Percentiles rank a stretch among this genome's conserved stretches.
Conservation (phyloP, 2,888 invertebrate species). For the Acanthococcus lagerstroemiae region DNA sequence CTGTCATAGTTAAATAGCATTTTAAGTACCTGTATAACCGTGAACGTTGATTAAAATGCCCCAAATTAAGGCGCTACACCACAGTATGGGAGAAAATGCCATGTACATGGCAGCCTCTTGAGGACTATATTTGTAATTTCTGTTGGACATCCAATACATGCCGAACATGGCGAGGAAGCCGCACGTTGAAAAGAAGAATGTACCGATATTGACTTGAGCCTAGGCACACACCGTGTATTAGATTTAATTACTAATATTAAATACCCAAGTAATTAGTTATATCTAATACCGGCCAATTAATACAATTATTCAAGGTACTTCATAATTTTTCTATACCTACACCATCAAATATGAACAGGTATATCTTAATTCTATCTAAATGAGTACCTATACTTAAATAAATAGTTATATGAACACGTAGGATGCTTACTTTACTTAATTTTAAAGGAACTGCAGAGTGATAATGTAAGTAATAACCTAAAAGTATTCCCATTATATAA, state of each 20-base stretch:
- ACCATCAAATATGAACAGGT: too few species aligned
- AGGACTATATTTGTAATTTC: slow-evolving; percentile 46
- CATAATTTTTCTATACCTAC: too few species aligned
- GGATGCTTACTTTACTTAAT: slow-evolving; percentile 43
- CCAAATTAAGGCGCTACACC: slow-evolving; percentile 48
- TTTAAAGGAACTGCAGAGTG: slow-evolving; percentile 42
- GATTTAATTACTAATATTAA: too few species aligned
- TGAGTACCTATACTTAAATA: too few species aligned
- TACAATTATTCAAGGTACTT: too few species aligned
- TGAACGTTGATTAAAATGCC: slow-evolving; percentile 48
- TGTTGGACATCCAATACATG: slow-evolving; percentile 48
- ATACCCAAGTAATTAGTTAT: too few species aligned
- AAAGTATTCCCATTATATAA: slow-evolving; percentile 48
- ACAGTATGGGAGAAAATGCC: slow-evolving; percentile 49
- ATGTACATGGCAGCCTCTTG: slow-evolving; percentile 48
- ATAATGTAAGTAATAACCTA: slow-evolving; percentile 45
- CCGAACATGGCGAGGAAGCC: slow-evolving; percentile 42
- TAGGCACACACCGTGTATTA: too few species aligned
- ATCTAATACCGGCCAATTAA: too few species aligned
- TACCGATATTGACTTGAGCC: slow-evolving; percentile 32
- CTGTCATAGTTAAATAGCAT: too few species aligned
- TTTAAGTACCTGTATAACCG: slow-evolving; percentile 46
- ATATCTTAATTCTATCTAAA: too few species aligned
- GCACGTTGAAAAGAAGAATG: slow-evolving; percentile 33
- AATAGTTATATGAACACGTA: too few species aligned